These are phyloP conservation scores for Trichonephila clavipes DNA, from an alignment of 1,140 invertebrate genomes.

Conservation along the genomic window DNA sequence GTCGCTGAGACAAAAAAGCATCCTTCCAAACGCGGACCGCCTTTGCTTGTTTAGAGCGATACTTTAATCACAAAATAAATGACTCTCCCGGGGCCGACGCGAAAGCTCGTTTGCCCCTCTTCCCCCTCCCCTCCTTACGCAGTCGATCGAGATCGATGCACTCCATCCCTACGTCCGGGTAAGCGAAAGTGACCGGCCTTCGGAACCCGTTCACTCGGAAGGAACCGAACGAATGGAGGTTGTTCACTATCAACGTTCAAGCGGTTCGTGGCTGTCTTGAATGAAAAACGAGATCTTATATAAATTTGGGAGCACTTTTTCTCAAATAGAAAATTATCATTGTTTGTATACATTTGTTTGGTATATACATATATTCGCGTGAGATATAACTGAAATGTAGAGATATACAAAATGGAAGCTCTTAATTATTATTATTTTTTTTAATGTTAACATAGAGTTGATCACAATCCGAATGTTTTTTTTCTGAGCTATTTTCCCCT, in stretches of 20 bases:
- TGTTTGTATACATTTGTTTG: too few species aligned
- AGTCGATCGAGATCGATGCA: constrained; percentile 34
- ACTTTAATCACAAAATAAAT: constrained; percentile 45
- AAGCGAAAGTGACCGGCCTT: not conserved
- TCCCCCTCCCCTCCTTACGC: not conserved
- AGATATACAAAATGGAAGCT: too few species aligned
- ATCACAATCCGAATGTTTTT: too few species aligned
- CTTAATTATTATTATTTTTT: too few species aligned
- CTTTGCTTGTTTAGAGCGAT: constrained; percentile 26
- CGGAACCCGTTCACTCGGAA: not conserved
- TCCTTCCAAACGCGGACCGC: not conserved
- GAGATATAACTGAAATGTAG: too few species aligned
- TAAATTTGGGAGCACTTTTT: too few species aligned
- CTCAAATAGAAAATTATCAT: too few species aligned
- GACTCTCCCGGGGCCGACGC: not conserved
- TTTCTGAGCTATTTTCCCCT: too few species aligned
- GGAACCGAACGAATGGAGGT: not conserved
- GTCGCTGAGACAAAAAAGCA: not conserved
- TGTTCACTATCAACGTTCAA: not conserved
- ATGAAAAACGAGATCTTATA: too few species aligned
- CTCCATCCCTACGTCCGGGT: not conserved
- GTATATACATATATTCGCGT: too few species aligned
- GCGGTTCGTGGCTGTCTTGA: not conserved
- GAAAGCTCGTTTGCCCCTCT: not conserved
- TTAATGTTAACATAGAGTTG: too few species aligned